Base-by-base conservation (phyloP, 1,140 invertebrate species). In the Drosophila nigrodunni region DNA sequence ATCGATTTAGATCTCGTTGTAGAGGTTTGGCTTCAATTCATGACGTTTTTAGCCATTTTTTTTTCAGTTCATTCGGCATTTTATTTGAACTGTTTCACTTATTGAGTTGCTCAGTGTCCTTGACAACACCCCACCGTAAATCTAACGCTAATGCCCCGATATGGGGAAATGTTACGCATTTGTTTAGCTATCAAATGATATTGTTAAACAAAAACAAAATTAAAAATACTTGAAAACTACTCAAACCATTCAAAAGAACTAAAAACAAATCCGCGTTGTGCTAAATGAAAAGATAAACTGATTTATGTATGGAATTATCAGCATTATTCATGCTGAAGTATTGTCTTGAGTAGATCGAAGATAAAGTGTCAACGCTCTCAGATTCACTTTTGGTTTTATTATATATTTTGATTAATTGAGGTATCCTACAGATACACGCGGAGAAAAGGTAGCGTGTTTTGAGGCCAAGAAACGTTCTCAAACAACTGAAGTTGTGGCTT, bases 1-100 rank as follows among this genome's bases (percentile, higher is more conserved):
- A 74, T 68, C 71, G 65, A 74, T 74, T 74, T 68, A 47, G 65
- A 74, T 74, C 49, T 55, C 65, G 44, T 61, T 35, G 46, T 54
- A 34, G 41, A 54, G 71, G 65, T 18, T 68, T 68, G 65, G 49
- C 52, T 30, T 30, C 65, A 44, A 8, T 47, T 52, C 44, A 34
- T 67, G 54, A 37, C 18, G 52, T 21, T 21, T 21, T 21, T 2
- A 21, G 18, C 18, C 1, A 15, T 15, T 15, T 30, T 30, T 30
- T 30, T 58, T 58, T 47, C 21, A 37, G 30, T 37, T 30, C 11
- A 65, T 65, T 65, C 3, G 61, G 30, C 25, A 4, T 54, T 54
- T 65, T 34, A 25, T 72, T 49, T 61, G 60, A 66, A 52, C 55
- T 52, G 39, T 54, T 67, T 67, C 47, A 44, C 25, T 73, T 67